Conservation (phyloP, 2,888 invertebrate genomes). For the Phasia obesa region DNA sequence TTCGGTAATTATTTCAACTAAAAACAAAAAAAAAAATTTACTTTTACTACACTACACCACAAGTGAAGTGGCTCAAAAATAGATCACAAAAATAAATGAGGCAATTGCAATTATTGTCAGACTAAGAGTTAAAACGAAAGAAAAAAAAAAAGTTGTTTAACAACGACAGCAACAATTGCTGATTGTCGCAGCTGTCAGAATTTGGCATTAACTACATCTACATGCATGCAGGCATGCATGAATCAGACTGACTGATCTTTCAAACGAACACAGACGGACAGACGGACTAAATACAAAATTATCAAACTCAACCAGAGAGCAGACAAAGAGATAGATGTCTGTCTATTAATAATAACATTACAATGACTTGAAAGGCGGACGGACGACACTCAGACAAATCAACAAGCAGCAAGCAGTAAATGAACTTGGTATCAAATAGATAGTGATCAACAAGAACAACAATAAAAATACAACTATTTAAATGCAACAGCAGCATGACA, state of each 20-base stretch:
- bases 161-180: slow-evolving; percentile 70
- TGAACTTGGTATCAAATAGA: slow-evolving; percentile 65
- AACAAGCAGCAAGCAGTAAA: slow-evolving; percentile 40
- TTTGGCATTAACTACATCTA: slow-evolving; percentile 75
- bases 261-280: slow-evolving; percentile 8
- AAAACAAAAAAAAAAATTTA: background rate
- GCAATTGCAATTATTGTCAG: slow-evolving; percentile 64
- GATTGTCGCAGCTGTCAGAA: slow-evolving; percentile 76
- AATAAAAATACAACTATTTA: slow-evolving; percentile 21
- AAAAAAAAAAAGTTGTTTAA: slow-evolving; percentile 54
- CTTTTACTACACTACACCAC: background rate
- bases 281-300: slow-evolving; percentile 22
- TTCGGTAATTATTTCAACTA: slow-evolving; percentile 36
- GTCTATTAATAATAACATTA: slow-evolving; percentile 65
- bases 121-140: slow-evolving; percentile 27
- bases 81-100: slow-evolving; percentile 56
- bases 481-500: slow-evolving; percentile 54
- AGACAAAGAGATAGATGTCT: slow-evolving; percentile 38
- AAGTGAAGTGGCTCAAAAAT: slow-evolving; percentile 45
- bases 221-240: slow-evolving; percentile 50
- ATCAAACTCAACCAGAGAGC: slow-evolving; percentile 32
- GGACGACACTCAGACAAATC: slow-evolving; percentile 17
- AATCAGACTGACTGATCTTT: slow-evolving; percentile 61
- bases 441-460: slow-evolving; percentile 58
- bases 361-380: slow-evolving; percentile 54